A percentile compares a stretch with the other conserved stretches of the same genome.
Evolutionary conservation across 2,113 vertebrate genomes (phyloP).

Genomic region (Tautogolabrus adspersus): DNA sequence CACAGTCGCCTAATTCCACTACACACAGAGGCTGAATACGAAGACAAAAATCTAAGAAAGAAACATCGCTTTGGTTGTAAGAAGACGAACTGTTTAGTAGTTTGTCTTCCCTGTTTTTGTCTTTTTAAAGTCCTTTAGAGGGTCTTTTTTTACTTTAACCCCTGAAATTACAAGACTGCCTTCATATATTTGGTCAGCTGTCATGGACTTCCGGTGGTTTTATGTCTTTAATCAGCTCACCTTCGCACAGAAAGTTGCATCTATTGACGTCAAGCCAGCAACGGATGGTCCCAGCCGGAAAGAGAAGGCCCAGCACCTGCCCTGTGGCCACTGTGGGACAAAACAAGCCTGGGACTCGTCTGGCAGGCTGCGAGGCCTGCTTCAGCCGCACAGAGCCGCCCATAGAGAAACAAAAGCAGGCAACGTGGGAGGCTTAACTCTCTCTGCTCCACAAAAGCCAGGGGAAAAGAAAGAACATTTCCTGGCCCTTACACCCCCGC

Average conservation of each 20-base stretch:
- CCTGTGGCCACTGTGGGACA: constrained; percentile 55
- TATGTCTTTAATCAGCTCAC: constrained; percentile 23
- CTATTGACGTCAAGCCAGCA: constrained; percentile 40
- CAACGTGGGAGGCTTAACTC: constrained; percentile 77
- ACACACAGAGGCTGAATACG: not conserved
- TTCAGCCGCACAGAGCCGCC: constrained; percentile 19
- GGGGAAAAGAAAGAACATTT: constrained; percentile 69
- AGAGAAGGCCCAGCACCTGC: constrained; percentile 53
- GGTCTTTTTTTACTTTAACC: not conserved
- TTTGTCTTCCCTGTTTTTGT: not conserved
- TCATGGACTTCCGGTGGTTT: not conserved
- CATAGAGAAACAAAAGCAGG: constrained; percentile 68
- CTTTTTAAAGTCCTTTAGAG: not conserved
- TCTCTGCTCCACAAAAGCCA: constrained; percentile 70
- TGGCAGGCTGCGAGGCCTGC: constrained; percentile 59
- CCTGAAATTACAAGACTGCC: not conserved
- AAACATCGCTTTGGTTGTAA: constrained; percentile 4
- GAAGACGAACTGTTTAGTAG: not conserved
- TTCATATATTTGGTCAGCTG: not conserved
- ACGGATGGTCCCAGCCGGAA: constrained; percentile 44
- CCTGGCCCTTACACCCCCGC: constrained; percentile 68
- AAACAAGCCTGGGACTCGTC: constrained; percentile 41
- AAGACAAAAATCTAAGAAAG: not conserved
- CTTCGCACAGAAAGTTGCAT: not conserved
- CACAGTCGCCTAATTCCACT: constrained; percentile 7